Evolutionary conservation across 2,888 invertebrate species (phyloP).

Genomic region (Cacoxenus indagator): DNA sequence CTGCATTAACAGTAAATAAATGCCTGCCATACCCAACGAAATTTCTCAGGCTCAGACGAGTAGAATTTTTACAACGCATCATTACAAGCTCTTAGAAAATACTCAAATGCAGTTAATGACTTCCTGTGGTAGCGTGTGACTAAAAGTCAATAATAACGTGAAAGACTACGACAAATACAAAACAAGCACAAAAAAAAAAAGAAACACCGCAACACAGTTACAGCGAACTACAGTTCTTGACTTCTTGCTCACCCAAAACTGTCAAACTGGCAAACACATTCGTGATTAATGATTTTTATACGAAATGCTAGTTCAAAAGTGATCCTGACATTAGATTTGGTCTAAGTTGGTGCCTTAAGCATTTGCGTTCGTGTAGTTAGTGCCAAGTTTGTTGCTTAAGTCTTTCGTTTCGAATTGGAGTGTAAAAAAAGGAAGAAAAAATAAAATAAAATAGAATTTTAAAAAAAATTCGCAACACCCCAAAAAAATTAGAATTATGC

Average conservation of each 20-base stretch:
- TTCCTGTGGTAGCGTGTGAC: too few species aligned
- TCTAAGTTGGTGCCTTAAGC: neutral
- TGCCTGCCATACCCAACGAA: too few species aligned
- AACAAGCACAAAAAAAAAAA: too few species aligned
- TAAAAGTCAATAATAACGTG: too few species aligned
- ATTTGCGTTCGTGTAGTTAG: neutral
- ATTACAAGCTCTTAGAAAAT: too few species aligned
- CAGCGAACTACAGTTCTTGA: too few species aligned
- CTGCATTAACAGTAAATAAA: neutral
- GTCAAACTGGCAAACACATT: neutral
- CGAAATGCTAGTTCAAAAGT: neutral
- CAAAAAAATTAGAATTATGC: conserved; percentile 35
- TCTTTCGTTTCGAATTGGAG: conserved; percentile 37
- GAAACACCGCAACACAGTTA: too few species aligned
- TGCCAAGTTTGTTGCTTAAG: conserved; percentile 39
- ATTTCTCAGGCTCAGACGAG: too few species aligned
- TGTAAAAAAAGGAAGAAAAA: conserved; percentile 4
- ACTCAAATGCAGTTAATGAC: too few species aligned
- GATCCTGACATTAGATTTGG: neutral
- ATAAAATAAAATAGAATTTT: conserved; percentile 42
- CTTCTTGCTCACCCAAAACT: neutral
- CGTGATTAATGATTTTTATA: neutral
- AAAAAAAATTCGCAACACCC: neutral
- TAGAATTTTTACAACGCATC: too few species aligned
- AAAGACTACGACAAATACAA: too few species aligned